Base-by-base conservation (phyloP, 2,113 vertebrate genomes). In the Rostratula benghalensis region DNA sequence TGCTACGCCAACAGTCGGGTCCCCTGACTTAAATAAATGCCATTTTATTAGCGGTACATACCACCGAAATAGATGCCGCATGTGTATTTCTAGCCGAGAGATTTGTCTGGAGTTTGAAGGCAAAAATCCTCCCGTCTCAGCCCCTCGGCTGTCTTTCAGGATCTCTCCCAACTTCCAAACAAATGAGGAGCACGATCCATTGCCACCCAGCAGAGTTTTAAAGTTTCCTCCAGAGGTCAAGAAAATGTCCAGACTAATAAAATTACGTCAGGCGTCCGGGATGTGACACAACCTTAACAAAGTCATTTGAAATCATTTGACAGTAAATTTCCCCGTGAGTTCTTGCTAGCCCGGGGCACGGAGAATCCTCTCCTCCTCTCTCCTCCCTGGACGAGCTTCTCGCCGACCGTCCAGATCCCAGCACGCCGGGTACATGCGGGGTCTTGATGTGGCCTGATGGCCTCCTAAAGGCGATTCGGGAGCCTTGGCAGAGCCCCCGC, bases 221-320 rank as follows among this genome's bases (percentile, higher is more conserved):
- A 92, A 97, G 94, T 96, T 98, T 96, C 89, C 79, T 97, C 93
- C 81, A 95, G 94, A 97, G 96, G 95, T 97, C 97, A 95, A 93
- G 97, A 89, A 96, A 97, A 96, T 65, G 97, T 98, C 98, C 95
- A 97, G 96, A 97, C 59, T 19, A 97, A 98, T 98, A 98, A 98
- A 97, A 97, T 96, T 96, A 97, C 97, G 95, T 97, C 93, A 98
- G 96, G 95, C 93, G 21, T 95, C 94, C 97, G 83, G 94, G 90
- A 97, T 97, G 83, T 97, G 97, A 97, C 97, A 97, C 97, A 97
- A 98, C 97, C 98, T 98, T 97, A 97, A 91, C 97, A 92, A 96
- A 98, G 97, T 98, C 97, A 94, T 98, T 98, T 98, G 98, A 98
- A 98, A 98, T 98, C 94, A 96, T 86, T 97, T 97, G 97, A 98